phyloP scores from a whole-genome alignment of 35 echinoderm and acorn worm genomes.

The Lytechinus variegatus region DNA sequence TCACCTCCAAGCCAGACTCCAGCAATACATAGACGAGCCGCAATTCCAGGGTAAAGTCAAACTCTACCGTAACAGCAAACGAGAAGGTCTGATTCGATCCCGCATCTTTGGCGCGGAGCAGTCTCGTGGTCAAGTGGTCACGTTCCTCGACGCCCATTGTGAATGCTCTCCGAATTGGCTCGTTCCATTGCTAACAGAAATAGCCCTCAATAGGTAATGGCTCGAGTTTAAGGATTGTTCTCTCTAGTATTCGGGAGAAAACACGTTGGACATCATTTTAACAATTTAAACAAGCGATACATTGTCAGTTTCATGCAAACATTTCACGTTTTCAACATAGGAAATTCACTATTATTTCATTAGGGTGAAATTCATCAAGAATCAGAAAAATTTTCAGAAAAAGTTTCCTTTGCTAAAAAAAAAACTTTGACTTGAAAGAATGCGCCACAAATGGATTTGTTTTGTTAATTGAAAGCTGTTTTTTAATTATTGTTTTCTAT shows the following conservation, averaged over 20 bases:
- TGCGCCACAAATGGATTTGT: too few species aligned
- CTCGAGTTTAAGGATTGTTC: background rate
- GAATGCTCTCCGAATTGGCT: slow-evolving; percentile 89
- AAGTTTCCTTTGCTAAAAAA: too few species aligned
- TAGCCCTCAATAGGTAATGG: slow-evolving; percentile 81
- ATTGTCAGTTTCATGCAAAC: too few species aligned
- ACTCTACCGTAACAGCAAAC: slow-evolving; percentile 70
- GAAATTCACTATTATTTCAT: too few species aligned
- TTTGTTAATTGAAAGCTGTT: too few species aligned
- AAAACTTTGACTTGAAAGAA: too few species aligned
- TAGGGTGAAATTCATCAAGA: too few species aligned
- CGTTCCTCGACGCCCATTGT: slow-evolving; percentile 93
- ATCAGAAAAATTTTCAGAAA: too few species aligned
- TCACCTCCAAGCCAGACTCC: slow-evolving; percentile 63
- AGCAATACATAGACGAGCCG: slow-evolving; percentile 72
- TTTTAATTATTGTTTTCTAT: too few species aligned
- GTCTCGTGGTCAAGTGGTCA: slow-evolving; percentile 65
- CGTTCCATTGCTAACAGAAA: slow-evolving; percentile 77
- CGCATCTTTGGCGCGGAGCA: slow-evolving; percentile 74
- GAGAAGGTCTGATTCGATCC: slow-evolving; percentile 80
- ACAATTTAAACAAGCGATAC: too few species aligned
- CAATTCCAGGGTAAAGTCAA: slow-evolving; percentile 77
- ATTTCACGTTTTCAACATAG: too few species aligned
- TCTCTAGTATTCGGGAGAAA: background rate
- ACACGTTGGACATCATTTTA: background rate